Base-by-base conservation (phyloP, 2,888 invertebrate genomes). In the Pristionchus mayeri region DNA sequence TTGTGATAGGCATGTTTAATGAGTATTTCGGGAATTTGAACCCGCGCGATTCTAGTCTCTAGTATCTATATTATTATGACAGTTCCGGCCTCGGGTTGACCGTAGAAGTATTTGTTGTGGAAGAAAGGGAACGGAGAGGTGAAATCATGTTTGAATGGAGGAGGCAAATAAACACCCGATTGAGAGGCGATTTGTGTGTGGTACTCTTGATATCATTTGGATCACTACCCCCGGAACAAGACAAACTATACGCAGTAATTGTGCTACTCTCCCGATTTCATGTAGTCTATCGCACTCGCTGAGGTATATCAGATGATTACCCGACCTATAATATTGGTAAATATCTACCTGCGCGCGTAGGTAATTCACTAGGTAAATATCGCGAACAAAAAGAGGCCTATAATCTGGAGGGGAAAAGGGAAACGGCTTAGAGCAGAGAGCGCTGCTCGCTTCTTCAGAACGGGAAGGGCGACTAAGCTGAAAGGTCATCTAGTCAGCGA, bases 81-180 rank as follows among this genome's bases (percentile, higher is more conserved):
- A 1, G 60, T 30, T 24, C 24, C 30, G 27, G n/a, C 16, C 60
- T 24, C 24, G 54, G 54, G 54, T 11, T 60, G 60, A 30, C 60
- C 60, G 60, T 30, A 60, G n/a, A 60, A 24, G 60, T 60, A 30
- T 60, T 60, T 60, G 60, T 60, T n/a, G 9, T 11, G 2, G 30
- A 13, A 30, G 27, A 30, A 24, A 27, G 27, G 60, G 60, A 60
- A 60, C 27, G 30, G 30, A 60, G 27, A 60, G 60, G 60, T 60
- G 60, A 60, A 60, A 60, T 60, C 60, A 60, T 60, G 60, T 60
- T 60, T 60, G 60, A 60, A 30, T 60, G 60, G 60, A 60, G 60
- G 27, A n/a, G 27, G 16, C 60, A 60, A 11, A 60, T 30, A 60
- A 60, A 60, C 60, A 60, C n/a, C n/a, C 30, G 60, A 30, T 30